These are phyloP conservation scores for Erebia ligea DNA, from an alignment of 2,888 invertebrate species.

Conservation along the genomic window DNA sequence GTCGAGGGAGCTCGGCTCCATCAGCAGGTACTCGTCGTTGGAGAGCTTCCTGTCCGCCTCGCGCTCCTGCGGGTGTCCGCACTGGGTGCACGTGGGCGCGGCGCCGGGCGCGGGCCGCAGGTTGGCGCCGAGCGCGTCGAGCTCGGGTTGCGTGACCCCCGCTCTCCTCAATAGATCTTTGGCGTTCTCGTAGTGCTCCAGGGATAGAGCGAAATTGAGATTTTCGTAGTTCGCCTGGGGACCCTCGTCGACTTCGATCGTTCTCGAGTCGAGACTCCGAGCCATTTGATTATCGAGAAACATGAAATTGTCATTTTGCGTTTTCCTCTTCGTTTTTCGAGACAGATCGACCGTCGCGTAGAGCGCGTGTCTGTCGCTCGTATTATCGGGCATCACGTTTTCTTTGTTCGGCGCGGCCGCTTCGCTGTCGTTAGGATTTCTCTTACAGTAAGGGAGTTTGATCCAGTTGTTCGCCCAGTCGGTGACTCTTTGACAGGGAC, in stretches of 20 bases:
- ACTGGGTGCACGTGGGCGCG: constrained; percentile 77
- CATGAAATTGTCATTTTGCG: constrained; percentile 45
- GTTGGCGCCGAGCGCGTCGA: constrained; percentile 73
- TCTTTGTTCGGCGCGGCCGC: constrained; percentile 77
- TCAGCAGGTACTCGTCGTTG: constrained; percentile 86
- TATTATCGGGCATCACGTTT: constrained; percentile 69
- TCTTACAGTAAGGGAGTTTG: constrained; percentile 83
- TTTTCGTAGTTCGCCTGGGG: constrained; percentile 87
- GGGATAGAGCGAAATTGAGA: constrained; percentile 89
- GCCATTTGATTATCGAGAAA: constrained; percentile 32
- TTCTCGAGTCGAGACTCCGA: constrained; percentile 37
- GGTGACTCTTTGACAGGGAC: constrained; percentile 85
- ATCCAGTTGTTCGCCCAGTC: constrained; percentile 87
- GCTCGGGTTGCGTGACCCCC: constrained; percentile 79
- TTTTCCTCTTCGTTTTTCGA: constrained; percentile 83
- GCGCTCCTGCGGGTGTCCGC: constrained; percentile 79
- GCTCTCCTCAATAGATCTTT: constrained; percentile 85
- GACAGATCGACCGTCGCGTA: constrained; percentile 88
- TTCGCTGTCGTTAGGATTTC: constrained; percentile 54
- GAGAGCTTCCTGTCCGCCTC: constrained; percentile 34
- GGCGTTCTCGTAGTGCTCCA: constrained; percentile 91
- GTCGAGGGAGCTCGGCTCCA: constrained; percentile 83
- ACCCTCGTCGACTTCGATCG: constrained; percentile 58
- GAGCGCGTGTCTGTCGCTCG: constrained; percentile 73
- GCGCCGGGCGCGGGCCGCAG: constrained; percentile 49